Conservation (phyloP, 2,797 vertebrate genomes). For the Xiphophorus birchmanni region DNA sequence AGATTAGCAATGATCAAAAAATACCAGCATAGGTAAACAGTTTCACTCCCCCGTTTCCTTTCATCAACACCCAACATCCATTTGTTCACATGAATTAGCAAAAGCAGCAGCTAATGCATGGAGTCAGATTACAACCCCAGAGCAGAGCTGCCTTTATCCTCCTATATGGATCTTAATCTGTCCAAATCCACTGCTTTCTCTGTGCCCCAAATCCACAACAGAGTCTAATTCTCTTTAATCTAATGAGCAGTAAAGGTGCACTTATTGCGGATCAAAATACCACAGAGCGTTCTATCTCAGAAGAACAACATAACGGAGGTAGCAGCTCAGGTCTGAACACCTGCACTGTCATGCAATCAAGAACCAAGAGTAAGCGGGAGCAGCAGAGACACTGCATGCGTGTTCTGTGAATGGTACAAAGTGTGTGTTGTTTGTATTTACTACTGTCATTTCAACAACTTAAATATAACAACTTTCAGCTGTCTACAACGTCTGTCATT, state of each 20-base stretch:
- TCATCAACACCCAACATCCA: conserved; percentile 53
- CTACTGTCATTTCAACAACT: not conserved
- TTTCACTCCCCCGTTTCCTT: conserved; percentile 32
- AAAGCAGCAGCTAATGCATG: conserved; percentile 68
- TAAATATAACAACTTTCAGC: not conserved
- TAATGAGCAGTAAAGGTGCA: conserved; percentile 76
- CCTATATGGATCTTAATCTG: conserved; percentile 78
- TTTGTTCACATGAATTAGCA: conserved; percentile 75
- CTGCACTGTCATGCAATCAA: conserved; percentile 28
- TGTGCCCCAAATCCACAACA: conserved; percentile 78
- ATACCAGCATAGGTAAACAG: conserved; percentile 50
- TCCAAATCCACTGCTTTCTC: conserved; percentile 74
- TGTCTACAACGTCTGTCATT: not conserved
- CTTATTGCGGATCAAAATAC: conserved; percentile 53
- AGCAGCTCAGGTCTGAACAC: conserved; percentile 7
- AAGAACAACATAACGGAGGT: conserved; percentile 23
- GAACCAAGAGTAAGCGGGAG: not conserved
- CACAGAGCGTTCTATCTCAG: conserved; percentile 30
- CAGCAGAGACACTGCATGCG: conserved; percentile 18
- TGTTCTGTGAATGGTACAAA: conserved; percentile 5
- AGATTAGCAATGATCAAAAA: conserved; percentile 38
- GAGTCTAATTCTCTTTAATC: conserved; percentile 78
- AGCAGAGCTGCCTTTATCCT: conserved; percentile 75
- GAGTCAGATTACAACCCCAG: conserved; percentile 76
- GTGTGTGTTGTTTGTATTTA: not conserved